Conservation (phyloP, 2,888 invertebrate species). For the Agrotis segetum region DNA sequence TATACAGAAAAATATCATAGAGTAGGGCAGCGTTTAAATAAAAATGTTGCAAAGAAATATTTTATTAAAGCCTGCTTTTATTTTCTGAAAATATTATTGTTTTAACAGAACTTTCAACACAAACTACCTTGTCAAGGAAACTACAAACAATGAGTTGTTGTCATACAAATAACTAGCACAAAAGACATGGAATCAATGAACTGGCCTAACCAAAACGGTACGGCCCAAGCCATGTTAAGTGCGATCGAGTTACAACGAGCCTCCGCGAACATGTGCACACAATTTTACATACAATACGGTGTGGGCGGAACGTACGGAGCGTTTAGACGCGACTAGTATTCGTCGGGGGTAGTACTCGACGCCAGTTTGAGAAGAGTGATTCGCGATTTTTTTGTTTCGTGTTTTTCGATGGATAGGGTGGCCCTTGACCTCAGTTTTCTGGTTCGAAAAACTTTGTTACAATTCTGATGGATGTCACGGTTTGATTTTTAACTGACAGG, state of each 20-base stretch:
- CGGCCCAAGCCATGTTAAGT: slow-evolving; percentile 82
- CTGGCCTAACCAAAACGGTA: slow-evolving; percentile 77
- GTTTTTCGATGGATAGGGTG: slow-evolving; percentile 26
- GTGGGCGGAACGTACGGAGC: slow-evolving; percentile 77
- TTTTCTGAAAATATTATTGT: neutral
- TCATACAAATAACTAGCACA: slow-evolving; percentile 51
- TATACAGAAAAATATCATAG: too few relatives aligned
- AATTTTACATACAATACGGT: slow-evolving; percentile 85
- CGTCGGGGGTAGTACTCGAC: slow-evolving; percentile 59
- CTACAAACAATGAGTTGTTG: slow-evolving; percentile 54
- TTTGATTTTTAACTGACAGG: slow-evolving; percentile 30
- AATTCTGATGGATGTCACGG: slow-evolving; percentile 20
- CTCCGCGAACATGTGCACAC: slow-evolving; percentile 69
- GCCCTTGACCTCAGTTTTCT: slow-evolving; percentile 39
- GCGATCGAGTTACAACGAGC: slow-evolving; percentile 75
- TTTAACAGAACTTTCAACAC: neutral
- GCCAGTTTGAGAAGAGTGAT: slow-evolving; percentile 46
- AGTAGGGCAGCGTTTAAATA: too few relatives aligned
- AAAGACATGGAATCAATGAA: slow-evolving; percentile 63
- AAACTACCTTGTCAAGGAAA: slow-evolving; percentile 32
- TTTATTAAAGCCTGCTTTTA: neutral
- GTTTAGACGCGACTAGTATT: slow-evolving; percentile 67
- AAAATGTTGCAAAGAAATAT: neutral
- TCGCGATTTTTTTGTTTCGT: slow-evolving; percentile 32
- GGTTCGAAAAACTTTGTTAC: slow-evolving; percentile 10